phyloP scores from a whole-genome alignment of 2,797 vertebrate species.

The Tinamus major region DNA sequence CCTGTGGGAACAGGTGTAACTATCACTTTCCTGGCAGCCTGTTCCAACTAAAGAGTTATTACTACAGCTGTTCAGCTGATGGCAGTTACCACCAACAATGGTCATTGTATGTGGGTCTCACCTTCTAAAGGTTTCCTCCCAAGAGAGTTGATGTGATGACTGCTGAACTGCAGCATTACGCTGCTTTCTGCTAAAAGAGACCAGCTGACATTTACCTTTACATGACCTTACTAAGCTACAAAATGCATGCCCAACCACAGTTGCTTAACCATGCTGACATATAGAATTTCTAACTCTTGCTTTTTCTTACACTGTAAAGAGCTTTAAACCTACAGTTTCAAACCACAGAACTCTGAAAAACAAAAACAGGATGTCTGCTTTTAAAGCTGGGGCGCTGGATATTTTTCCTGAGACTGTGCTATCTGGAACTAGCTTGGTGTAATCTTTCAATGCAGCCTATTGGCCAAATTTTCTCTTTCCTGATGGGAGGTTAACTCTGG shows the following conservation, averaged over 20 bases:
- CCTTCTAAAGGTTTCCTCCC: constrained; percentile 35
- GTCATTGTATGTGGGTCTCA: background rate
- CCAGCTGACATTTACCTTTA: background rate
- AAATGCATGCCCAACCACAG: background rate
- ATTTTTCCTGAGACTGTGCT: background rate
- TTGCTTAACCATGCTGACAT: constrained; percentile 4
- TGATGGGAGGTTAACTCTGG: background rate
- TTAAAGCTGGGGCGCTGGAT: background rate
- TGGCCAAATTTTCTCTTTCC: constrained; percentile 1
- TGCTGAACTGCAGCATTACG: constrained; percentile 10
- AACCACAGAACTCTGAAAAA: constrained; percentile 48
- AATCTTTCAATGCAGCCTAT: background rate
- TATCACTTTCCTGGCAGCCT: background rate
- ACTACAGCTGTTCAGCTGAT: constrained; percentile 21
- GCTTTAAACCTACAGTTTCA: background rate
- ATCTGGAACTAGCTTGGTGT: background rate
- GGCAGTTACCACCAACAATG: background rate
- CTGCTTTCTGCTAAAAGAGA: background rate
- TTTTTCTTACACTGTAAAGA: constrained; percentile 1
- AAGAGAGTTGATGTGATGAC: background rate
- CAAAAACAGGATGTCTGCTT: constrained; percentile 51
- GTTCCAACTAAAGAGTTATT: background rate
- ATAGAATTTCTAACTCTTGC: background rate
- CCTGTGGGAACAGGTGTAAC: background rate
- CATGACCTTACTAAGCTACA: background rate